These are phyloP conservation scores for Siderastrea radians DNA, from an alignment of 92 coral and sea anemone genomes.

Conservation along the genomic window DNA sequence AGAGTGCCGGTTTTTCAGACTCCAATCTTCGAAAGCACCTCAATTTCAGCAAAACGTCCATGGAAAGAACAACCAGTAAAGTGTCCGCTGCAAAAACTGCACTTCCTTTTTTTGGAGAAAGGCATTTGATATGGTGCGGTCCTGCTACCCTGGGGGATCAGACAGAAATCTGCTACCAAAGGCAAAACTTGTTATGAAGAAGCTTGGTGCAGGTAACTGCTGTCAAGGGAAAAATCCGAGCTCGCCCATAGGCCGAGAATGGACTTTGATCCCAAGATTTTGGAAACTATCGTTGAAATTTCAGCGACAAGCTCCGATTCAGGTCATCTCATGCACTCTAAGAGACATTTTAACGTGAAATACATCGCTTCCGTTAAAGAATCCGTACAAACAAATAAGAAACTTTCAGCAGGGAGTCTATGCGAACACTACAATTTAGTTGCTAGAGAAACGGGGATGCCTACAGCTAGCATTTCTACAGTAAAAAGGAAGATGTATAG, in stretches of 20 bases:
- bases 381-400: slow-evolving; percentile 15
- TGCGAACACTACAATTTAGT: slow-evolving; percentile 27
- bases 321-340: slow-evolving; percentile 22
- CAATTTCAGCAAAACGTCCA: slow-evolving; percentile 8
- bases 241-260: slow-evolving; percentile 39
- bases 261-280: slow-evolving; percentile 23
- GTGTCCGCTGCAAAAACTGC: slow-evolving; percentile 17
- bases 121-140: slow-evolving; percentile 20
- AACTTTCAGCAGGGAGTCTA: slow-evolving; percentile 27
- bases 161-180: slow-evolving; percentile 5
- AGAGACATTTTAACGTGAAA: slow-evolving; percentile 39
- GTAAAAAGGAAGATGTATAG: slow-evolving; percentile 40
- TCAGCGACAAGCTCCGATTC: slow-evolving; percentile 45
- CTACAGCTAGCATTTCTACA: slow-evolving; percentile 38
- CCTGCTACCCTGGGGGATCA: slow-evolving; percentile 8
- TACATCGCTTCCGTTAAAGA: slow-evolving; percentile 25
- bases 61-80: slow-evolving; percentile 7
- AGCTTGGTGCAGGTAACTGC: not conserved
- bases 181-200: slow-evolving; percentile 17
- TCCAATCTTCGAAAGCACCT: slow-evolving; percentile 21
- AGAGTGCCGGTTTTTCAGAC: slow-evolving; percentile 28
- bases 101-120: slow-evolving; percentile 25
- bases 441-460: slow-evolving; percentile 23
- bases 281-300: slow-evolving; percentile 38
- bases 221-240: slow-evolving; percentile 24